Evolutionary conservation across 1,140 invertebrate genomes (phyloP).

Genomic region (Nasonia vitripennis): DNA sequence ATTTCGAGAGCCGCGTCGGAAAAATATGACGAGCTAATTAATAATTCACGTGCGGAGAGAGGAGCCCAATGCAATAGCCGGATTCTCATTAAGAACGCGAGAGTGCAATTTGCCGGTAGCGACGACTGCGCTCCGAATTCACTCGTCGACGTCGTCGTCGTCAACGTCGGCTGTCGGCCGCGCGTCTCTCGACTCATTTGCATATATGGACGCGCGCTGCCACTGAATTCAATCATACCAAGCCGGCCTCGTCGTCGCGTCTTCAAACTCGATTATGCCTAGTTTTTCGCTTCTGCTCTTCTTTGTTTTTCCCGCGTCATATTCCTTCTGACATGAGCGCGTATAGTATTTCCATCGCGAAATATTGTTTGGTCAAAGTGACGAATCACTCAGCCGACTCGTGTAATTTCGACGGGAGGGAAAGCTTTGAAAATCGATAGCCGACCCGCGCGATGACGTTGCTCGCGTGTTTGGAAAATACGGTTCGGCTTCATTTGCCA

Average conservation of each 20-base stretch:
- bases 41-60: neutral
- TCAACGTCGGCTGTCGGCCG: neutral
- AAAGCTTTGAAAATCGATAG: too few relatives aligned
- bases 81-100: neutral
- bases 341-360: neutral
- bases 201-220: neutral
- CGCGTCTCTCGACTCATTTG: neutral
- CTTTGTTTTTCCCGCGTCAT: neutral
- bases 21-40: neutral
- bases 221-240: neutral
- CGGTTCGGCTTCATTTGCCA: too few relatives aligned
- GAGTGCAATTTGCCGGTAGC: neutral
- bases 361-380: neutral
- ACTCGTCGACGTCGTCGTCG: constrained; percentile 1
- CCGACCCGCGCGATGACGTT: too few relatives aligned
- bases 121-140: neutral
- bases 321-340: neutral
- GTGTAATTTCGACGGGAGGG: too few relatives aligned
- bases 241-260: neutral
- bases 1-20: neutral
- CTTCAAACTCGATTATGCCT: neutral
- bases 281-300: neutral
- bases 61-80: neutral
- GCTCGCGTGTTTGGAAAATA: too few relatives aligned
- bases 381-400: neutral